Evolutionary conservation across 2,113 vertebrate genomes (phyloP).

Genomic region (Equus quagga): DNA sequence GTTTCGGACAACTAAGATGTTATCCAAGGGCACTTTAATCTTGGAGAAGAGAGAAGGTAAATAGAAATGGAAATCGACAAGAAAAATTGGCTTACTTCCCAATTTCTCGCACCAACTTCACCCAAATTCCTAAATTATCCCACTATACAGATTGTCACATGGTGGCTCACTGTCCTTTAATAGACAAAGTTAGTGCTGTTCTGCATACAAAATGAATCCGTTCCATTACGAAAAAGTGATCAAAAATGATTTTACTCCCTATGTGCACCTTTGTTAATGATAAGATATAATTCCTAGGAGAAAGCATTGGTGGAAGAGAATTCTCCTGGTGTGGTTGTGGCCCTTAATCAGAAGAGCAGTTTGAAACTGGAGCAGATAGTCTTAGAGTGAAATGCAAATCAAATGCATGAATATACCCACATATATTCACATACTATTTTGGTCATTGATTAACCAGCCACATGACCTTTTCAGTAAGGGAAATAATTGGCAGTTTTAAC

Average conservation of each 20-base stretch:
- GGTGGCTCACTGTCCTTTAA: too few species aligned
- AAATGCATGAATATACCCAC: neutral
- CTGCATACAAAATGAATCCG: neutral
- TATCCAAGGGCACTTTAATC: neutral
- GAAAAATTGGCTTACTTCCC: neutral
- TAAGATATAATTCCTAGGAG: neutral
- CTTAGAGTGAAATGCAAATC: conserved; percentile 63
- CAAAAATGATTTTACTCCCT: neutral
- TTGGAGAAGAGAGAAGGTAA: neutral
- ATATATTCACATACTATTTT: conserved; percentile 31
- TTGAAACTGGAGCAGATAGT: neutral
- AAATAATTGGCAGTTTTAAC: conserved; percentile 87
- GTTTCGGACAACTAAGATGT: neutral
- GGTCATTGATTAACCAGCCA: conserved; percentile 83
- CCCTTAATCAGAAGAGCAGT: neutral
- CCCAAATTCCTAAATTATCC: neutral
- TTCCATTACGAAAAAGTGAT: neutral
- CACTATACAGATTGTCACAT: accelerated
- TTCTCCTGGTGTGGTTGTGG: neutral
- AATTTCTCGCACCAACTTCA: neutral
- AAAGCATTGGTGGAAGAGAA: neutral
- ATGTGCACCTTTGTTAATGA: neutral
- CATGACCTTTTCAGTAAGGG: conserved; percentile 80
- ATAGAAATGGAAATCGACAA: neutral
- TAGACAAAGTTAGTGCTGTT: neutral